These are phyloP conservation scores for Hormaphis cornu DNA, from an alignment of 1,140 invertebrate genomes.

Conservation along the genomic window DNA sequence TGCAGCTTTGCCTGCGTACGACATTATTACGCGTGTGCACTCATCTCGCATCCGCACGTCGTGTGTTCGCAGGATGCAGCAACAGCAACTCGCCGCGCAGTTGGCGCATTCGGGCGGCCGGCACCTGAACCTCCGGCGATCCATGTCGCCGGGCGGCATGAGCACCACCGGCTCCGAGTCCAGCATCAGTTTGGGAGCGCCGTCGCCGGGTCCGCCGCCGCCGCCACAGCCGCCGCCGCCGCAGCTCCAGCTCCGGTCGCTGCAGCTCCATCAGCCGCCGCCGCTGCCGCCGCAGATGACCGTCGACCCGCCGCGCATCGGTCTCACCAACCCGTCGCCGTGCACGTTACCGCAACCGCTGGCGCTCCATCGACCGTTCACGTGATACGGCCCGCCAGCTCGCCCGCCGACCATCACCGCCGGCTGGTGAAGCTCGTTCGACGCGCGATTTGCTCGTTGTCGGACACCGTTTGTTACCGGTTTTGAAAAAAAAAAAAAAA, in stretches of 20 bases:
- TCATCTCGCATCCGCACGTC: background rate
- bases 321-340: conserved; percentile 16
- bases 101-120: conserved; percentile 36
- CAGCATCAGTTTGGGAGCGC: conserved; percentile 39
- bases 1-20: too few relatives aligned
- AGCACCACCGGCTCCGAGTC: conserved; percentile 39
- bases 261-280: conserved; percentile 35
- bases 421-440: conserved; percentile 32
- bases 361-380: conserved; percentile 38
- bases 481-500: too few relatives aligned
- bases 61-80: conserved; percentile 39
- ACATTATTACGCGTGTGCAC: background rate
- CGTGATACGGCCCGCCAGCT: conserved; percentile 39
- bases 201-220: conserved; percentile 38
- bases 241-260: conserved; percentile 34
- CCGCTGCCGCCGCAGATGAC: conserved; percentile 32
- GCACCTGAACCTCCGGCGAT: conserved; percentile 28
- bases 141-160: conserved; percentile 34
- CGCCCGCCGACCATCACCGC: conserved; percentile 35
- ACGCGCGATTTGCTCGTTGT: too few relatives aligned
- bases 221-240: conserved; percentile 28
- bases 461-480: too few relatives aligned
- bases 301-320: conserved; percentile 25
- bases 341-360: conserved; percentile 33
- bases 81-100: conserved; percentile 40